Conservation (phyloP, 2,797 vertebrate genomes). For the Darevskia nairensis region DNA sequence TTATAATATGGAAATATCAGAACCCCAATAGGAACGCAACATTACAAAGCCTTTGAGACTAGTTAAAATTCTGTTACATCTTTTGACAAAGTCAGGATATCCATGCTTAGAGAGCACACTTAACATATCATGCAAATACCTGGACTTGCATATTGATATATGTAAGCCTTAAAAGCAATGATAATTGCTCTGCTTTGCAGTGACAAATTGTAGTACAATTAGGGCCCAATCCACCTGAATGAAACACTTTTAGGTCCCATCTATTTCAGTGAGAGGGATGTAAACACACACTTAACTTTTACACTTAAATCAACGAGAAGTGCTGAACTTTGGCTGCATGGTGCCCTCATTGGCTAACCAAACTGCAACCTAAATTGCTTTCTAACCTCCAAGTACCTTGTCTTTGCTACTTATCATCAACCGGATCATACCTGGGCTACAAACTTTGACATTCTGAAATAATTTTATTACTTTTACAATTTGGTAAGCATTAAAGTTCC, state of each 20-base stretch:
- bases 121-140: constrained; percentile 4
- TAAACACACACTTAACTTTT: not conserved
- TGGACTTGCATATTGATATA: constrained; percentile 16
- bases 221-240: not conserved
- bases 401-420: constrained; percentile 42
- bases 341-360: not conserved
- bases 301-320: not conserved
- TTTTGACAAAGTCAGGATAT: constrained; percentile 40
- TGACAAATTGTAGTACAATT: constrained; percentile 26
- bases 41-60: constrained; percentile 35
- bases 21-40: constrained; percentile 30
- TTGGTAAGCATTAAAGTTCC: constrained; percentile 69
- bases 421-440: not conserved
- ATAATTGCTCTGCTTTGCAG: constrained; percentile 41
- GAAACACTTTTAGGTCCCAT: not conserved
- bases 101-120: constrained; percentile 24
- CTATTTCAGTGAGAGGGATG: not conserved
- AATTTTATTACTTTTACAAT: constrained; percentile 71
- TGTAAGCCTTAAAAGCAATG: constrained; percentile 8
- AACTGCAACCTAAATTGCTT: constrained; percentile 39
- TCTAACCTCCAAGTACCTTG: constrained; percentile 50
- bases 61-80: constrained; percentile 13
- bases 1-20: constrained; percentile 9
- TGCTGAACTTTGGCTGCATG: not conserved
- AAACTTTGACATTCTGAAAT: constrained; percentile 47